Base-by-base conservation (phyloP, 1,140 invertebrate genomes). In the Hestina assimilis region DNA sequence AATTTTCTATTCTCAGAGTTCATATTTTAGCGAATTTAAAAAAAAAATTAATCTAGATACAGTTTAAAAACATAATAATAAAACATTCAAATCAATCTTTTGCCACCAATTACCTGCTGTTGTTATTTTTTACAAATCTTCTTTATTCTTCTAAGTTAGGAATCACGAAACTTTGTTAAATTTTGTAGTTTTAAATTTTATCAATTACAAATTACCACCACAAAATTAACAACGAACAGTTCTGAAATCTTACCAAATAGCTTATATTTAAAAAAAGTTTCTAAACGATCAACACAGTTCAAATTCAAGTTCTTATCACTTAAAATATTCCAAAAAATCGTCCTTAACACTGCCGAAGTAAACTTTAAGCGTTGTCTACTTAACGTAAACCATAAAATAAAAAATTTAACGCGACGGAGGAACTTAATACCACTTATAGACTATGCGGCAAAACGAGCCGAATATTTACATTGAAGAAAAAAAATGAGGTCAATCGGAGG, bases 391-490 rank as follows among this genome's bases (percentile, higher is more conserved):
- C 57, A 63, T 41, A 56, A 66, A 64, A 72, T 66, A 66, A 77
- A 74, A 76, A 73, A 64, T 74, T 69, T 66, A 67, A 80, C 76
- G 73, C 77, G 79, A 58, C 66, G 71, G 72, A 88, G 85, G 85
- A 88, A 88, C 85, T 88, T 75, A 83, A 80, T 77, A 88, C 85
- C 85, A 84, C 85, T 88, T 88, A 87, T 75, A 84, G 79, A 86
- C 80, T 86, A 86, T 83, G 83, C 85, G 79, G 79, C 81, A 81
- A 82, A 80, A 82, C 75, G 75, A 79, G 81, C 80, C 83, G 80
- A 85, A 83, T 88, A 88, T 88, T 88, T 88, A 88, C 85, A 86
- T 88, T 86, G 81, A 75, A 80, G 83, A 85, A 85, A 88, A 86
- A 86, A 86, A 88, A 82, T 85, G 77, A 88, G 85, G 85, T 86